These are phyloP conservation scores for Lydus trimaculatus DNA, from an alignment of 2,888 invertebrate genomes.

Conservation along the genomic window DNA sequence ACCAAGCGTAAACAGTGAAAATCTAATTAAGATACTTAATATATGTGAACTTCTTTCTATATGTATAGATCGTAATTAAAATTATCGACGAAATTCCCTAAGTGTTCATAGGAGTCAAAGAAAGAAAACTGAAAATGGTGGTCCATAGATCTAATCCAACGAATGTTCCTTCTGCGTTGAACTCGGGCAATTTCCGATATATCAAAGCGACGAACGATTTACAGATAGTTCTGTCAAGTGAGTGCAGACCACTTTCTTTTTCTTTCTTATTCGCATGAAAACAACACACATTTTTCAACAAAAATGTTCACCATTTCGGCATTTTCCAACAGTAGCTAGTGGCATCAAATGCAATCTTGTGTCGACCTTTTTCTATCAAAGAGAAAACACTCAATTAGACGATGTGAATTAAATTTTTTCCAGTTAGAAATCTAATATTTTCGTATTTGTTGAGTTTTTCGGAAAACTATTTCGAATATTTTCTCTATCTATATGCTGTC, in stretches of 20 bases:
- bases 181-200: slow-evolving; percentile 8
- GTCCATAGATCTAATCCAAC: slow-evolving; percentile 7
- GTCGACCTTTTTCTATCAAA: background rate
- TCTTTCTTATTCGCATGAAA: background rate
- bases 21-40: background rate
- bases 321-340: too few relatives aligned
- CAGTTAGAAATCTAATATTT: too few relatives aligned
- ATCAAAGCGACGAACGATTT: slow-evolving; percentile 8
- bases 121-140: background rate
- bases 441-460: too few relatives aligned
- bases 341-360: too few relatives aligned
- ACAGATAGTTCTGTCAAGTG: slow-evolving; percentile 11
- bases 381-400: background rate
- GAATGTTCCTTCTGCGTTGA: background rate
- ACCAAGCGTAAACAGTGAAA: background rate
- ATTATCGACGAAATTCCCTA: background rate
- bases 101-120: background rate
- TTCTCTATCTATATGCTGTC: background rate
- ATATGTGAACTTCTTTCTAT: background rate
- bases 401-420: background rate
- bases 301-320: background rate
- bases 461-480: too few relatives aligned
- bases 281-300: background rate
- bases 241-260: slow-evolving; percentile 5
- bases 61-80: background rate